These are phyloP conservation scores for Semicossyphus pulcher DNA, from an alignment of 2,113 vertebrate genomes.

Conservation along the genomic window DNA sequence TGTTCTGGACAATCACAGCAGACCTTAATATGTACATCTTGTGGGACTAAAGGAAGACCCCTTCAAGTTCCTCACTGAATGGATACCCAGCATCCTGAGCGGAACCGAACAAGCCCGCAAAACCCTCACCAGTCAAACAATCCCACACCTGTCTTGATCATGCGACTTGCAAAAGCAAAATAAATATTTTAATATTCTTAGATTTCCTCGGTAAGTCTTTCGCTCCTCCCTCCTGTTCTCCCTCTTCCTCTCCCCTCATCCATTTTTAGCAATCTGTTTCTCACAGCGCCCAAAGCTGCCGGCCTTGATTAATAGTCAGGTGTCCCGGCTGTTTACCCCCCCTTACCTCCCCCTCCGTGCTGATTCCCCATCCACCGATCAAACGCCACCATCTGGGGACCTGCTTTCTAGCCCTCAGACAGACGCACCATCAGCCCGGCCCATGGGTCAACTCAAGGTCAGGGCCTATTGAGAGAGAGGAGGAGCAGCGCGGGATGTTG, in stretches of 20 bases:
- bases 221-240: constrained; percentile 6
- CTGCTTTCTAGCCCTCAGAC: constrained; percentile 25
- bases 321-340: constrained; percentile 70
- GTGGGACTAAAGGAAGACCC: too few relatives aligned
- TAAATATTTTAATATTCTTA: too few relatives aligned
- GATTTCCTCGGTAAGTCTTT: constrained; percentile 1
- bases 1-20: too few relatives aligned
- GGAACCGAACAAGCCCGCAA: too few relatives aligned
- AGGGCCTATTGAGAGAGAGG: constrained; percentile 43
- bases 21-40: too few relatives aligned
- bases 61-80: too few relatives aligned
- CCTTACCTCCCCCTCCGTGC: constrained; percentile 18
- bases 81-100: too few relatives aligned
- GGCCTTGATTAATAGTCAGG: constrained; percentile 79
- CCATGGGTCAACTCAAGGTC: constrained; percentile 60
- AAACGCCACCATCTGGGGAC: constrained; percentile 62
- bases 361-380: constrained; percentile 54
- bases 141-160: too few relatives aligned
- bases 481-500: constrained; percentile 22
- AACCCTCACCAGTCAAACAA: too few relatives aligned
- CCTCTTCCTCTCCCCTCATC: constrained; percentile 47
- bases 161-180: too few relatives aligned
- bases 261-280: constrained; percentile 78
- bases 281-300: constrained; percentile 56
- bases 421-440: constrained; percentile 39